Conservation (phyloP, 2,888 invertebrate species). For the Patella caerulea region DNA sequence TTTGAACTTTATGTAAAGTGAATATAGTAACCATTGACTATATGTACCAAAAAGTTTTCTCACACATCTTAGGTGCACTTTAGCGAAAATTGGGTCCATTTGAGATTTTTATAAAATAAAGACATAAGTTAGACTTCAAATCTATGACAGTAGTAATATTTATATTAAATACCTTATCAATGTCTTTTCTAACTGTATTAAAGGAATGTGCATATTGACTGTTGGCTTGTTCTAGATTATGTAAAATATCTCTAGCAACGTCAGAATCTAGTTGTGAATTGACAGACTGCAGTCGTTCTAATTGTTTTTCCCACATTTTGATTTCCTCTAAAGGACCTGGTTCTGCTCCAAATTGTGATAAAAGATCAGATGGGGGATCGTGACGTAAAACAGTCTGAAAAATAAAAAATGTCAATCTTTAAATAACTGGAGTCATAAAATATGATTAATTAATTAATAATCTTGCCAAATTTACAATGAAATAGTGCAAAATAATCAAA, state of each 20-base stretch:
- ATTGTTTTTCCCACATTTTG: conserved; percentile 66
- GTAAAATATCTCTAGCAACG: conserved; percentile 68
- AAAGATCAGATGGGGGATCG: conserved; percentile 64
- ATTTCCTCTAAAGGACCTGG: conserved; percentile 70
- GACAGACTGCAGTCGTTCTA: conserved; percentile 66
- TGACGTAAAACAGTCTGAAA: conserved; percentile 65
- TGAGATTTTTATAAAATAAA: too few species aligned
- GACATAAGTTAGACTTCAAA: too few species aligned
- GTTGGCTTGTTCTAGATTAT: conserved; percentile 68
- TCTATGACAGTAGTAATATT: too few species aligned
- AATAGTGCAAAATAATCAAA: too few species aligned
- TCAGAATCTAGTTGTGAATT: conserved; percentile 67
- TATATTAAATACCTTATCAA: conserved; percentile 57
- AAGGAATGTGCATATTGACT: conserved; percentile 69
- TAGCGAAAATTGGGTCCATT: too few species aligned
- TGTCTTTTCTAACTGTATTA: conserved; percentile 64
- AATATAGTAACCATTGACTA: too few species aligned
- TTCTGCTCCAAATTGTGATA: conserved; percentile 58
- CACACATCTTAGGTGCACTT: too few species aligned
- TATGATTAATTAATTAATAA: not conserved
- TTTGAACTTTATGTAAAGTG: too few species aligned
- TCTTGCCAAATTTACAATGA: too few species aligned
- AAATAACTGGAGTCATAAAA: not conserved
- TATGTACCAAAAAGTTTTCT: too few species aligned
- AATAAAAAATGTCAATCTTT: not conserved